phyloP scores from a whole-genome alignment of 2,797 vertebrate genomes.

The Schizothorax lantsangensis region DNA sequence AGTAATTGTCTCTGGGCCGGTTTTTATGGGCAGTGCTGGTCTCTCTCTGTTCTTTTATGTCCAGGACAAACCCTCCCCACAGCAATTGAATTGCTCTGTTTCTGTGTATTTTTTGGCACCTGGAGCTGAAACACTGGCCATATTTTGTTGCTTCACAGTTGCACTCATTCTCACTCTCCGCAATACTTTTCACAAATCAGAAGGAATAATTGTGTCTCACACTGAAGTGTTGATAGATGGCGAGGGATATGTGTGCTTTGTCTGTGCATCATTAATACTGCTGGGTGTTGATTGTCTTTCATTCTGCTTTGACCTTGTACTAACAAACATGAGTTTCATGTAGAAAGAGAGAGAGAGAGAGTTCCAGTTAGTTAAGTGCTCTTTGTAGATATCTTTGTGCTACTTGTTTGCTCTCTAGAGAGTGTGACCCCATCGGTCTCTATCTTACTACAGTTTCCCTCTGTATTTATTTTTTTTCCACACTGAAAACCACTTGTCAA shows the following conservation, averaged over 20 bases:
- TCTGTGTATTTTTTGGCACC: conserved; percentile 8
- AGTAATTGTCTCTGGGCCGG: conserved; percentile 33
- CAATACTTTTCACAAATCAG: conserved; percentile 42
- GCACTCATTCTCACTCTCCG: neutral
- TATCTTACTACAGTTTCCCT: neutral
- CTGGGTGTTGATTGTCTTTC: conserved; percentile 15
- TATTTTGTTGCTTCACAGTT: conserved; percentile 23
- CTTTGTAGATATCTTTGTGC: conserved; percentile 12
- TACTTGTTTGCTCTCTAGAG: conserved; percentile 24
- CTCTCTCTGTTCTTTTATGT: conserved; percentile 19
- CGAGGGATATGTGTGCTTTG: conserved; percentile 5
- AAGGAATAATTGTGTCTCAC: conserved; percentile 34
- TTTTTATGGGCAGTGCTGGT: conserved; percentile 38
- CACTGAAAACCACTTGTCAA: neutral
- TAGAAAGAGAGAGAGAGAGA: neutral
- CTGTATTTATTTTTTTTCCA: neutral
- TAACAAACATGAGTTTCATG: conserved; percentile 5
- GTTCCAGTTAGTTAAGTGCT: conserved; percentile 33
- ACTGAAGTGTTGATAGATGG: conserved; percentile 29
- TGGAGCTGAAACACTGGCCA: neutral
- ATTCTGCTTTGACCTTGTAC: conserved; percentile 27
- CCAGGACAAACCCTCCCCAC: conserved; percentile 4
- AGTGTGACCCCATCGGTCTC: neutral
- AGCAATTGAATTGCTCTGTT: neutral
- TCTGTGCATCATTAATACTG: neutral